phyloP scores from a whole-genome alignment of 2,797 vertebrate species.

The Cynodonichthys magdalenae region DNA sequence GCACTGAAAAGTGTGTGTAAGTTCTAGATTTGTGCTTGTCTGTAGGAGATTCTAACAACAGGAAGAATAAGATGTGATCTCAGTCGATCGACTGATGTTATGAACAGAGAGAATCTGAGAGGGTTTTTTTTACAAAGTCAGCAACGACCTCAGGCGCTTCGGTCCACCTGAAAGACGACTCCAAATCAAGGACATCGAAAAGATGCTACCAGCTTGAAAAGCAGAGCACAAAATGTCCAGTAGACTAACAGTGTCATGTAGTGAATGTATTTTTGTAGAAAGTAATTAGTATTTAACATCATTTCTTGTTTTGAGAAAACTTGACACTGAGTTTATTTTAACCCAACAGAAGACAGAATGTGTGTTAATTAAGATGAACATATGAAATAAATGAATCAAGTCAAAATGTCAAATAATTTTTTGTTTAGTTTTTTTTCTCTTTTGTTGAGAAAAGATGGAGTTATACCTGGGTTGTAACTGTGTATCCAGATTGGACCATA shows the following conservation, averaged over 20 bases:
- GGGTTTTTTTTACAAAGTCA: neutral
- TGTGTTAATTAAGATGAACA: too few relatives aligned
- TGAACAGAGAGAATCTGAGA: neutral
- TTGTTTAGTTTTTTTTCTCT: neutral
- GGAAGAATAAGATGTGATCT: conserved; percentile 15
- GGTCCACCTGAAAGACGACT: conserved; percentile 3
- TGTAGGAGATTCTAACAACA: neutral
- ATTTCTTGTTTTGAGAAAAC: neutral
- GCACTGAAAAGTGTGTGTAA: neutral
- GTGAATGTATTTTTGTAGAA: too few relatives aligned
- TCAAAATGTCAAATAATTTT: too few relatives aligned
- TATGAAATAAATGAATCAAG: too few relatives aligned
- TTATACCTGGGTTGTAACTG: too few relatives aligned
- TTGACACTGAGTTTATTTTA: neutral
- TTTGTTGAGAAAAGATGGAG: too few relatives aligned
- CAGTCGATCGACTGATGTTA: neutral
- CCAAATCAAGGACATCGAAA: conserved; percentile 29
- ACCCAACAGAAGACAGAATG: too few relatives aligned
- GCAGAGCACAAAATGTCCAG: neutral
- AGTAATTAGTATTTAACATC: too few relatives aligned
- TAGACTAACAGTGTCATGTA: too few relatives aligned
- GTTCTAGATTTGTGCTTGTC: neutral
- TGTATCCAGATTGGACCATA: too few relatives aligned
- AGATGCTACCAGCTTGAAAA: neutral
- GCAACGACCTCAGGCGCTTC: conserved; percentile 11